These are phyloP conservation scores for Marasmarcha lunaedactyla DNA, from an alignment of 2,888 invertebrate genomes.

Conservation along the genomic window DNA sequence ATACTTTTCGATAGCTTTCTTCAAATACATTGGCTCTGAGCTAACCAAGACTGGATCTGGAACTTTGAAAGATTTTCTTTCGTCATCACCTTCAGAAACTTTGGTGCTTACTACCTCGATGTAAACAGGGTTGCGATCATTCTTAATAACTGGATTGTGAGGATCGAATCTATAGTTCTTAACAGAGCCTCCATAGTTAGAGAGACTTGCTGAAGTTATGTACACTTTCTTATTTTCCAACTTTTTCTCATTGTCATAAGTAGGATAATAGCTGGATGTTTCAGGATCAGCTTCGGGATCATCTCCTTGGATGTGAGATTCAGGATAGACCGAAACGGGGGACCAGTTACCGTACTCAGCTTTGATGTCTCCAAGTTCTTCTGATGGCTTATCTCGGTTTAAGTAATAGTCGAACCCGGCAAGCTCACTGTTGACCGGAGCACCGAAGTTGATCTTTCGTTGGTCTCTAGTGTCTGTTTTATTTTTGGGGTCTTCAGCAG, in stretches of 20 bases:
- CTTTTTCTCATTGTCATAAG: conserved; percentile 52
- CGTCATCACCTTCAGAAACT: conserved; percentile 55
- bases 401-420: conserved; percentile 62
- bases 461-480: conserved; percentile 56
- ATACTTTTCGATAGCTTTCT: conserved; percentile 58
- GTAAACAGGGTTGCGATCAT: conserved; percentile 68
- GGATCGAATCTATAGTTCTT: conserved; percentile 59
- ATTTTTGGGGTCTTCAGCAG: conserved; percentile 39
- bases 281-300: conserved; percentile 48
- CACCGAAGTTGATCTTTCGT: conserved; percentile 47
- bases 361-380: conserved; percentile 52
- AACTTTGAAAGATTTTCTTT: conserved; percentile 60
- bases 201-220: conserved; percentile 55
- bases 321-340: conserved; percentile 60
- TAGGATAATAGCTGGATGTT: conserved; percentile 55
- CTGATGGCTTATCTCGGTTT: conserved; percentile 48
- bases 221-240: conserved; percentile 59
- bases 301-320: conserved; percentile 54
- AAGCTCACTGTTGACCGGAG: conserved; percentile 46
- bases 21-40: conserved; percentile 74
- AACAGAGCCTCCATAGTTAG: conserved; percentile 51
- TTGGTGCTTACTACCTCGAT: conserved; percentile 62
- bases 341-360: conserved; percentile 68
- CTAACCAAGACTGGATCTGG: conserved; percentile 78
- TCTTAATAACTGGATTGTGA: conserved; percentile 61